These are phyloP conservation scores for Nettapus auritus DNA, from an alignment of 2,113 vertebrate species.

Conservation along the genomic window DNA sequence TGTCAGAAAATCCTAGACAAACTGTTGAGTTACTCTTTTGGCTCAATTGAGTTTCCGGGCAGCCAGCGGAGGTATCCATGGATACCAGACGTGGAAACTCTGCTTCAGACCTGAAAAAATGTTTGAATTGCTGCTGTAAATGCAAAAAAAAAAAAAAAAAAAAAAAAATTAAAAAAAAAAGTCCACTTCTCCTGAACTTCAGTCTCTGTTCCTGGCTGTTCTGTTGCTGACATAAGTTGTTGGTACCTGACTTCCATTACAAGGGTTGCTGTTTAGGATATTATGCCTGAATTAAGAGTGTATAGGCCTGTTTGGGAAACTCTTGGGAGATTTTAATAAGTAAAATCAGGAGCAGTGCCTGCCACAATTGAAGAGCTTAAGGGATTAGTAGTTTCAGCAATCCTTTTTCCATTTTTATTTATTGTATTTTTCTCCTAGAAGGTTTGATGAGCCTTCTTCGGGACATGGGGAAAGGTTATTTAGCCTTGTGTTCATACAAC, in stretches of 20 bases:
- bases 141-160: background rate
- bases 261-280: background rate
- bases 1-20: background rate
- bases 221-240: background rate
- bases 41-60: conserved; percentile 2
- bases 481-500: conserved; percentile 96
- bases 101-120: background rate
- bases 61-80: conserved; percentile 42
- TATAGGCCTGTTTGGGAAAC: background rate
- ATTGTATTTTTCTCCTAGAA: conserved; percentile 84
- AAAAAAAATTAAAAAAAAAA: background rate
- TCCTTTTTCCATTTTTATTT: conserved; percentile 52
- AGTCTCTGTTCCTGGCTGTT: background rate
- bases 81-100: conserved; percentile 30
- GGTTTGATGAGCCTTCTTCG: conserved; percentile 94
- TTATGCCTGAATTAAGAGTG: background rate
- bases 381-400: background rate
- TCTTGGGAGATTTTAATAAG: background rate
- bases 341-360: background rate
- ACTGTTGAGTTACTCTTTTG: conserved; percentile 6
- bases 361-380: background rate
- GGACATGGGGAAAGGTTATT: conserved; percentile 95
- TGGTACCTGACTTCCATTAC: background rate
- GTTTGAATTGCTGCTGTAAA: conserved; percentile 17
- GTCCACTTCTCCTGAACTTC: background rate